phyloP scores from a whole-genome alignment of 2,113 vertebrate species.

The Callionymus lyra region DNA sequence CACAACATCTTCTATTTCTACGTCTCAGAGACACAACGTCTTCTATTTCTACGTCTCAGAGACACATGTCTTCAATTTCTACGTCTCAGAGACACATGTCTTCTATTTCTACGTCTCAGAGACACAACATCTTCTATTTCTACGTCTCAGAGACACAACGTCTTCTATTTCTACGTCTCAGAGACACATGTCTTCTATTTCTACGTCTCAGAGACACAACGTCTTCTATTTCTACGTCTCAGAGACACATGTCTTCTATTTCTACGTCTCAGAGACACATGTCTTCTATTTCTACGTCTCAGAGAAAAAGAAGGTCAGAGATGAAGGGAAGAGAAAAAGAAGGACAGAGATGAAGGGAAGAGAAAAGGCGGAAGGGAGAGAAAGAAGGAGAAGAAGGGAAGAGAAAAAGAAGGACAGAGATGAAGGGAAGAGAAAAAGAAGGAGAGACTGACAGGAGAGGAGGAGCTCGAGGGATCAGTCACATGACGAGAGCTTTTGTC shows the following conservation, averaged over 20 bases:
- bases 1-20: too few relatives aligned
- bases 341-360: slow-evolving; percentile 25
- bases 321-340: slow-evolving; percentile 31
- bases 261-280: slow-evolving; percentile 52
- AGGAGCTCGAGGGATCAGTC: slow-evolving; percentile 60
- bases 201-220: slow-evolving; percentile 47
- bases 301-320: too few relatives aligned
- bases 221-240: slow-evolving; percentile 56
- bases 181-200: slow-evolving; percentile 59
- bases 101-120: slow-evolving; percentile 53
- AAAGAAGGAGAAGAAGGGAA: slow-evolving; percentile 38
- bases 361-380: slow-evolving; percentile 46
- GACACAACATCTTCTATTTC: too few relatives aligned
- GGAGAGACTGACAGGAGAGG: slow-evolving; percentile 26
- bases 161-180: slow-evolving; percentile 57
- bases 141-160: too few relatives aligned
- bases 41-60: slow-evolving; percentile 53
- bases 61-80: too few relatives aligned
- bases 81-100: too few relatives aligned
- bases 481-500: slow-evolving; percentile 75
- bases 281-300: slow-evolving; percentile 59
- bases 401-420: slow-evolving; percentile 39
- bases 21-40: too few relatives aligned
- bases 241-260: slow-evolving; percentile 59
- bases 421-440: slow-evolving; percentile 19